Conservation (phyloP, 2,113 vertebrate species). For the Pristiophorus japonicus region DNA sequence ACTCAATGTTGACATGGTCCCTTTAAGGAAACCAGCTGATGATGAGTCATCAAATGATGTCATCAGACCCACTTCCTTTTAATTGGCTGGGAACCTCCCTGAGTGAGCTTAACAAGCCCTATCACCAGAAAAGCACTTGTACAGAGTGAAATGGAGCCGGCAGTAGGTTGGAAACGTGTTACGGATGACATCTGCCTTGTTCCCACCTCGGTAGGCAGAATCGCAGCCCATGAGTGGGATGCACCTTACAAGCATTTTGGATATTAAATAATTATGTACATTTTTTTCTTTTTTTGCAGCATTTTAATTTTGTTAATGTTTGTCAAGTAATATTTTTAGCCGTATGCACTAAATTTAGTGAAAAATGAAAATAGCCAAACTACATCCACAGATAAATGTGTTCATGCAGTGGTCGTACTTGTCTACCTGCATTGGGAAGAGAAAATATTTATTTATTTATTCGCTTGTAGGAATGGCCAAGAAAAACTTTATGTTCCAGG, state of each 20-base stretch:
- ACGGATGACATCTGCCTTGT: no score
- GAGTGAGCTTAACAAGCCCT: no score
- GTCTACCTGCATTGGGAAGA: neutral
- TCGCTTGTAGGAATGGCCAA: neutral
- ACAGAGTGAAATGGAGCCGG: no score
- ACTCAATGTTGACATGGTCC: no score
- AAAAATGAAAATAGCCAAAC: neutral
- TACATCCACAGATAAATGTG: neutral
- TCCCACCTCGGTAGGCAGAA: no score
- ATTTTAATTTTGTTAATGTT: neutral
- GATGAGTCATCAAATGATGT: no score
- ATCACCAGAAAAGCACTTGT: no score
- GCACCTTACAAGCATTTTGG: neutral
- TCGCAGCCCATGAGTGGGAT: neutral
- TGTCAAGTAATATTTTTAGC: neutral
- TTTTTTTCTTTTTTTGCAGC: neutral
- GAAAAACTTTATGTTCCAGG: neutral
- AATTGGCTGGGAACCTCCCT: no score
- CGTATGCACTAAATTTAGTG: neutral
- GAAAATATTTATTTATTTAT: neutral
- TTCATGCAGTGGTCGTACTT: neutral
- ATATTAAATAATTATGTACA: neutral
- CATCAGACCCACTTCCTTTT: no score
- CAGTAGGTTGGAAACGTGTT: no score
- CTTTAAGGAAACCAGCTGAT: no score